Conservation (phyloP, 2,888 invertebrate genomes). For the Cactoblastis cactorum region DNA sequence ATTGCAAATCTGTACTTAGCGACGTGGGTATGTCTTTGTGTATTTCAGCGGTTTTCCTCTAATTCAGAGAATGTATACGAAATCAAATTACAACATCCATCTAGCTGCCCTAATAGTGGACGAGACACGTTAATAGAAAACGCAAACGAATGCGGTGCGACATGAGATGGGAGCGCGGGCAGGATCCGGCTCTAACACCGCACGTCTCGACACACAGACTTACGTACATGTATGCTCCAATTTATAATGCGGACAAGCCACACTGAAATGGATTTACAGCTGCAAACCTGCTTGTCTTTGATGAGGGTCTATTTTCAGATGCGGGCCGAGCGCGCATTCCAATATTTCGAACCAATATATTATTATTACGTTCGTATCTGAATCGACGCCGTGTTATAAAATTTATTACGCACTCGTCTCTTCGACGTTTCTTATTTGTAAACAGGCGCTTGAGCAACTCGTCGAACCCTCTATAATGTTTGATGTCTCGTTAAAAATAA, state of each 20-base stretch:
- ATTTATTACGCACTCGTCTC: slow-evolving; percentile 76
- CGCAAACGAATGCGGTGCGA: slow-evolving; percentile 61
- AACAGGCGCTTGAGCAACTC: slow-evolving; percentile 70
- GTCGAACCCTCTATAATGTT: slow-evolving; percentile 68
- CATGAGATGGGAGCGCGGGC: slow-evolving; percentile 50
- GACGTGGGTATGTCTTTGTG: slow-evolving; percentile 20
- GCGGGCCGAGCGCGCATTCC: slow-evolving; percentile 73
- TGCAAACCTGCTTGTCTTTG: slow-evolving; percentile 78
- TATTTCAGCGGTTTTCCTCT: slow-evolving; percentile 38
- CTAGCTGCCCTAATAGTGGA: slow-evolving; percentile 59
- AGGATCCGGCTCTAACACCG: slow-evolving; percentile 41
- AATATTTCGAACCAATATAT: slow-evolving; percentile 75
- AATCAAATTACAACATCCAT: slow-evolving; percentile 66
- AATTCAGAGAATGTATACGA: slow-evolving; percentile 52
- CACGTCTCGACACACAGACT: slow-evolving; percentile 38
- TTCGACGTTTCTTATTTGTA: slow-evolving; percentile 72
- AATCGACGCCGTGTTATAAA: slow-evolving; percentile 76
- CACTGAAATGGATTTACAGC: slow-evolving; percentile 79
- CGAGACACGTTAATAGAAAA: slow-evolving; percentile 69
- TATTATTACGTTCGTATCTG: slow-evolving; percentile 74
- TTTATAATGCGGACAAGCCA: slow-evolving; percentile 77
- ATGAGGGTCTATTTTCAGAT: slow-evolving; percentile 77
- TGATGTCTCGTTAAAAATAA: slow-evolving; percentile 78
- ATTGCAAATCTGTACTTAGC: slow-evolving; percentile 24
- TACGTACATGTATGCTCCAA: slow-evolving; percentile 52